Conservation (phyloP, 2,888 invertebrate species). For the Abrostola tripartita region DNA sequence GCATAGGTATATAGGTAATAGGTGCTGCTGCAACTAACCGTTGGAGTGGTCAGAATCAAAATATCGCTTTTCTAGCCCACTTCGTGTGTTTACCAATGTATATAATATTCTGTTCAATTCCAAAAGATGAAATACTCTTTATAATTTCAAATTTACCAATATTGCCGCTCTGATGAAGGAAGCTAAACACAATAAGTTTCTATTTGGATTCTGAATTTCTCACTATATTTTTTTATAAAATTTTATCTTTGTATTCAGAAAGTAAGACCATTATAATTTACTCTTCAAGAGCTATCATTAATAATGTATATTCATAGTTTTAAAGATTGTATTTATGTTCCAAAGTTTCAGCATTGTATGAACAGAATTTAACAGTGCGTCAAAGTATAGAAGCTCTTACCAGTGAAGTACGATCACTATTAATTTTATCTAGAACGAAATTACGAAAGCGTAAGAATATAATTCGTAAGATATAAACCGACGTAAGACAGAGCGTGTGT, state of each 20-base stretch:
- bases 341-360: too few species aligned
- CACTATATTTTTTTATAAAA: too few species aligned
- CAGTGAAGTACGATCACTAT: neutral
- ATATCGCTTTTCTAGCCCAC: neutral
- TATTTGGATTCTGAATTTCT: too few species aligned
- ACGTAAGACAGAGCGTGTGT: conserved; percentile 57
- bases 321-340: neutral
- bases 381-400: neutral
- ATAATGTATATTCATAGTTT: too few species aligned
- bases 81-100: neutral
- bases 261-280: too few species aligned
- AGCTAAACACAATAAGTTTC: too few species aligned
- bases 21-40: conserved; percentile 20
- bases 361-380: too few species aligned
- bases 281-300: too few species aligned
- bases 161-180: neutral
- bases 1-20: conserved; percentile 47
- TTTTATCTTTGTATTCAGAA: too few species aligned
- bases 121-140: neutral
- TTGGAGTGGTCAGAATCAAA: neutral
- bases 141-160: neutral
- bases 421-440: conserved; percentile 35
- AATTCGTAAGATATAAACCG: conserved; percentile 51
- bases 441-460: conserved; percentile 30
- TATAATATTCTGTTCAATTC: neutral